Evolutionary conservation across 2,113 vertebrate genomes (phyloP).

Genomic region (Phyllopteryx taeniolatus): DNA sequence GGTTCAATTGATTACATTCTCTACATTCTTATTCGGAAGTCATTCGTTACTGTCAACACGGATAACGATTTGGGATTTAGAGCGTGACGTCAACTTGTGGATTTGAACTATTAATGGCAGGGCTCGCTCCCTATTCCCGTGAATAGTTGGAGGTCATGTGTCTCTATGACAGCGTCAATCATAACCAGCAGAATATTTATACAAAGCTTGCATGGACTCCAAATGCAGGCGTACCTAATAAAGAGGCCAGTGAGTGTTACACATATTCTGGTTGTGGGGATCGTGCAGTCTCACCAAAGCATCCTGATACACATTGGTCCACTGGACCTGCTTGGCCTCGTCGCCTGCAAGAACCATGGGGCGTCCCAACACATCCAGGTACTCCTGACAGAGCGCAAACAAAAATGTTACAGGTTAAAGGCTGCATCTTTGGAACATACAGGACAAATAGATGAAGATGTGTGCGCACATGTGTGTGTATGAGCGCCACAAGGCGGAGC

Average conservation of each 20-base stretch:
- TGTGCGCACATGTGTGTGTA: conserved; percentile 5
- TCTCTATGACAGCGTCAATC: too few relatives aligned
- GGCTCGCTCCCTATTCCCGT: too few relatives aligned
- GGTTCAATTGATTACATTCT: too few relatives aligned
- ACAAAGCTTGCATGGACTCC: background rate
- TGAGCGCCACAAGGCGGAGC: conserved; percentile 18
- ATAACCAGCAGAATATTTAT: too few relatives aligned
- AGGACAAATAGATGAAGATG: conserved; percentile 7
- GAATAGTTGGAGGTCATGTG: too few relatives aligned
- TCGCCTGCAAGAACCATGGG: conserved; percentile 97
- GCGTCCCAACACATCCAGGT: conserved; percentile 93
- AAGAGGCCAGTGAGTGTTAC: background rate
- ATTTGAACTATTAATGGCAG: too few relatives aligned
- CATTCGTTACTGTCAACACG: too few relatives aligned
- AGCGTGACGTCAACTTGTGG: too few relatives aligned
- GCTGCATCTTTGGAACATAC: conserved; percentile 9
- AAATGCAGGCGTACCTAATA: background rate
- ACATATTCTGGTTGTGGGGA: background rate
- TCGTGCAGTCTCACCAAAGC: conserved; percentile 80
- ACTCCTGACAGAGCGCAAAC: conserved; percentile 80
- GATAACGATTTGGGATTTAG: too few relatives aligned
- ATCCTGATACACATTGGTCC: conserved; percentile 98
- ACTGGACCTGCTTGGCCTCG: conserved; percentile 95
- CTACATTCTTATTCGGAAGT: too few relatives aligned
- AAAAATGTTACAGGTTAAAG: background rate